phyloP scores from a whole-genome alignment of 2,113 vertebrate genomes.

The Perccottus glenii region DNA sequence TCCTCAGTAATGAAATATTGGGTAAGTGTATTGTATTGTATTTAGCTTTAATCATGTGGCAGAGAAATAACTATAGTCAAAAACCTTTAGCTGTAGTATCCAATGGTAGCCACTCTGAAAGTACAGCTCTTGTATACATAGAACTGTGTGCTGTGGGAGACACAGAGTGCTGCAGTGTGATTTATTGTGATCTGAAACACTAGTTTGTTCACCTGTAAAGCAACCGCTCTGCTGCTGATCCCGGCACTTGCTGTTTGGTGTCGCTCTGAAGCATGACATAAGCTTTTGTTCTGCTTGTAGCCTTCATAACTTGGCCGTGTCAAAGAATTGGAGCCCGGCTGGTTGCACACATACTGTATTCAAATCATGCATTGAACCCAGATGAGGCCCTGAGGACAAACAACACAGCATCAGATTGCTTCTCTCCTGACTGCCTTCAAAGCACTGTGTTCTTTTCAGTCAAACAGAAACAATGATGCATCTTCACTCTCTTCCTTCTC shows the following conservation, averaged over 20 bases:
- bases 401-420: background rate
- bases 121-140: no score
- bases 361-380: conserved; percentile 12
- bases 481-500: background rate
- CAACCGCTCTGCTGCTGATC: conserved; percentile 1
- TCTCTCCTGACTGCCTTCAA: background rate
- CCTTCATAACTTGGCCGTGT: background rate
- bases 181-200: background rate
- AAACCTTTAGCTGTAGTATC: no score
- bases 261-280: background rate
- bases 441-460: background rate
- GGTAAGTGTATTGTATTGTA: background rate
- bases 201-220: conserved; percentile 8
- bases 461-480: background rate
- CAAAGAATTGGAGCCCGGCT: background rate
- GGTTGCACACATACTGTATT: conserved; percentile 21
- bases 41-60: no score
- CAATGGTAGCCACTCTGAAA: no score
- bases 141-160: background rate
- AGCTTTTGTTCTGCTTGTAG: background rate
- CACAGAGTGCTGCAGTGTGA: background rate
- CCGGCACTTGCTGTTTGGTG: background rate
- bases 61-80: no score
- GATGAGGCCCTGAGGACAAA: conserved; percentile 7
- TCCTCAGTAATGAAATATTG: background rate